Conservation (phyloP, 1,140 invertebrate genomes). For the Oedothorax gibbosus region DNA sequence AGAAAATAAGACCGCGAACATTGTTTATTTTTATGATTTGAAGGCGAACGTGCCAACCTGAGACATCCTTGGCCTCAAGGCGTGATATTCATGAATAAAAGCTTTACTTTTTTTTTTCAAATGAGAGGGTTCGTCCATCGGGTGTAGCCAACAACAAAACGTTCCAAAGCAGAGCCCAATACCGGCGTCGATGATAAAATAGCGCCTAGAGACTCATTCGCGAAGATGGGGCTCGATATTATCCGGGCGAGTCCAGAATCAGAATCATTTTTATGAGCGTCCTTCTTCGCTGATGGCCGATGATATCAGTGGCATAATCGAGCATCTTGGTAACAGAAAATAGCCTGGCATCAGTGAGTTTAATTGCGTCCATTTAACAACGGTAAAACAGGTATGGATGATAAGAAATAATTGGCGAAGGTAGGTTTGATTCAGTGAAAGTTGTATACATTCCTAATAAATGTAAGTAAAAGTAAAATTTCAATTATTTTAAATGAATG, state of each 20-base stretch:
- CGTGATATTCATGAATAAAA: conserved; percentile 36
- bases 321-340: background rate
- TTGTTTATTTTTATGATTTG: too few species aligned
- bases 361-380: too few species aligned
- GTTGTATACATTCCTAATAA: too few species aligned
- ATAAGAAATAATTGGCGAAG: too few species aligned
- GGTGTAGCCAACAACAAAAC: background rate
- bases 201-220: background rate
- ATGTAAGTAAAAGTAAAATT: too few species aligned
- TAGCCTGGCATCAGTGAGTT: too few species aligned
- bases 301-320: conserved; percentile 18
- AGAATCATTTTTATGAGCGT: conserved; percentile 7
- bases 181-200: conserved; percentile 10
- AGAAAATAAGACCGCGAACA: too few species aligned
- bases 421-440: too few species aligned
- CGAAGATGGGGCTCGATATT: conserved; percentile 12
- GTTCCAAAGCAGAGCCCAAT: background rate
- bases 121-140: conserved; percentile 21
- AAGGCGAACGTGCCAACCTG: background rate
- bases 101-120: background rate
- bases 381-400: too few species aligned
- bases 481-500: too few species aligned
- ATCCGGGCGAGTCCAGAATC: conserved; percentile 15
- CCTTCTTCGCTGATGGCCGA: background rate
- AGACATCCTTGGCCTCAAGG: conserved; percentile 30